Conservation (phyloP, 2,888 invertebrate species). For the Gonocerus acuteangulatus region DNA sequence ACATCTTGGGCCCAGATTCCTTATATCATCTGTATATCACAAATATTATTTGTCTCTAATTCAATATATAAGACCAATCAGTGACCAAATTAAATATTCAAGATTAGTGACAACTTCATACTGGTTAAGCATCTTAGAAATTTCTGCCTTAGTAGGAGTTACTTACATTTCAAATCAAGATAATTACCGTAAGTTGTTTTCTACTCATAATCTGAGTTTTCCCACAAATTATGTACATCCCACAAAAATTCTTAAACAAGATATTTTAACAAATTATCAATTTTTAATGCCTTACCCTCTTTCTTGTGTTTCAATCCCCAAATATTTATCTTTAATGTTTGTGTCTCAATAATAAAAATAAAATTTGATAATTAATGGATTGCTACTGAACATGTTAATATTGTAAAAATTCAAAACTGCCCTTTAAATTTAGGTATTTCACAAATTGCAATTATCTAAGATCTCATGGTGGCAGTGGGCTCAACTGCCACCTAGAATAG, state of each 20-base stretch:
- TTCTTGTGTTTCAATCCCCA: no score
- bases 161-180: constrained; percentile 90
- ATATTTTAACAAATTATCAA: background rate
- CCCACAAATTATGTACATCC: no score
- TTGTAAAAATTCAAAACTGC: no score
- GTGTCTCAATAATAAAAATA: no score
- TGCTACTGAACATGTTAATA: no score
- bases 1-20: constrained; percentile 82
- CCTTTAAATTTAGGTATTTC: no score
- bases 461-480: no score
- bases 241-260: no score
- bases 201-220: background rate
- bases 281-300: background rate
- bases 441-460: no score
- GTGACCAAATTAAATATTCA: constrained; percentile 25
- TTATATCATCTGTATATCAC: constrained; percentile 79
- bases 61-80: constrained; percentile 40
- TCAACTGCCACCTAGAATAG: no score
- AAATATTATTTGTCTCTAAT: constrained; percentile 68
- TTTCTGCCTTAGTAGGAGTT: constrained; percentile 79
- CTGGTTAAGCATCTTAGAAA: constrained; percentile 76
- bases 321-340: no score
- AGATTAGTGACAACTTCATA: constrained; percentile 57
- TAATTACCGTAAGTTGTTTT: constrained; percentile 76
- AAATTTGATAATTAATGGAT: no score